A percentile compares a stretch with the other conserved stretches of the same genome.
Evolutionary conservation across 2,113 vertebrate species (phyloP).

Genomic region (Peromyscus leucopus): DNA sequence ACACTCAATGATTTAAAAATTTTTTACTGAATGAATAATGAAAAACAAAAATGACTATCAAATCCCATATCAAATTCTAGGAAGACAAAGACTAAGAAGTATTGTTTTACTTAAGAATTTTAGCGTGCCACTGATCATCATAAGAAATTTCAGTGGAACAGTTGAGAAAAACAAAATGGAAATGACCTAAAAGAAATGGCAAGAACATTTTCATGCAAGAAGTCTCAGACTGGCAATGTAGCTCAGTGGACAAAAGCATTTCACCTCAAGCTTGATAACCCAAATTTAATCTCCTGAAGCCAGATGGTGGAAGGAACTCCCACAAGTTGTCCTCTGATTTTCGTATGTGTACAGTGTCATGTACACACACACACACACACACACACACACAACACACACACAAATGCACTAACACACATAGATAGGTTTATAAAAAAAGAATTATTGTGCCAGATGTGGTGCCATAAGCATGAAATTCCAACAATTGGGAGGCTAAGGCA

Average conservation of each 20-base stretch:
- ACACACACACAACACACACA: neutral
- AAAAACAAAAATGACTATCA: neutral
- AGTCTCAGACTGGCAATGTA: neutral
- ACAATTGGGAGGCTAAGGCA: neutral
- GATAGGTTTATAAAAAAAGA: neutral
- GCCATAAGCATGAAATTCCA: neutral
- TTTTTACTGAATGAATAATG: slow-evolving; percentile 31
- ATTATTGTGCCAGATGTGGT: neutral
- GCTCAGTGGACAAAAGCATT: neutral
- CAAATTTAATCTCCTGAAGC: neutral
- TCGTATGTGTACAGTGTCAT: too few species aligned
- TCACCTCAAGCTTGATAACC: neutral
- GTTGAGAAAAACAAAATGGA: slow-evolving; percentile 17
- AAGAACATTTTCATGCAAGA: neutral
- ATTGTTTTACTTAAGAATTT: slow-evolving; percentile 7
- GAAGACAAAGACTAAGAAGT: slow-evolving; percentile 34
- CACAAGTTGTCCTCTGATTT: neutral
- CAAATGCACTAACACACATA: neutral
- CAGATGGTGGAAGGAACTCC: neutral
- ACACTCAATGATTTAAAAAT: slow-evolving; percentile 13
- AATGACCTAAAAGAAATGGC: neutral
- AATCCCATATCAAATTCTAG: slow-evolving; percentile 50
- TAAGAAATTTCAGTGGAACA: neutral
- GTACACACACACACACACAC: neutral
- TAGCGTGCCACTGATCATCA: neutral